Conservation (phyloP, 2,888 invertebrate genomes). For the Microplitis manilae region DNA sequence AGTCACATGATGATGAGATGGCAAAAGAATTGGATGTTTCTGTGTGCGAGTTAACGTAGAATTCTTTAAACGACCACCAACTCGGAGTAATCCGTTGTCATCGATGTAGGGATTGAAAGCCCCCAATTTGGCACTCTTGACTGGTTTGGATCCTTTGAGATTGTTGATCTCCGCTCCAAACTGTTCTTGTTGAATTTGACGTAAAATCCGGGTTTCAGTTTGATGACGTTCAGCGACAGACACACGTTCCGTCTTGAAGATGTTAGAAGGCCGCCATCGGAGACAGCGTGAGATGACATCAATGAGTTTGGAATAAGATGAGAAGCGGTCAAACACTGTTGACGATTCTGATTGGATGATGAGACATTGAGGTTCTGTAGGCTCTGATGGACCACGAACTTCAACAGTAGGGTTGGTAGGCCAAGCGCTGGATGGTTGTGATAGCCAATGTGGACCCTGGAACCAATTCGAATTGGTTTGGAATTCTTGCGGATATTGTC, state of each 20-base stretch:
- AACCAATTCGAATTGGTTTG: constrained; percentile 35
- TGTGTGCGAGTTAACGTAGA: constrained; percentile 19
- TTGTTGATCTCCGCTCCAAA: too few relatives aligned
- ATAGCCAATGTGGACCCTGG: constrained; percentile 43
- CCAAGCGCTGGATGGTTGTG: constrained; percentile 31
- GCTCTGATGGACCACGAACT: too few relatives aligned
- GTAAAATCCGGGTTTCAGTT: constrained; percentile 26
- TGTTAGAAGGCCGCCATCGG: background rate
- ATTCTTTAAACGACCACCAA: constrained; percentile 38
- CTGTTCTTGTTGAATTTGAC: background rate
- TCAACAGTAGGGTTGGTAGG: background rate
- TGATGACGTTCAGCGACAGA: constrained; percentile 3
- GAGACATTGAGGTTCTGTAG: constrained; percentile 14
- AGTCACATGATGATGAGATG: constrained; percentile 38
- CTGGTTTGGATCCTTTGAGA: too few relatives aligned
- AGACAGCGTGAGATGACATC: background rate
- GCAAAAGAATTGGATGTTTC: constrained; percentile 42
- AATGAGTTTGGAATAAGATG: background rate
- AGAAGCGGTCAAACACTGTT: background rate
- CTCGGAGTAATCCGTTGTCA: constrained; percentile 35
- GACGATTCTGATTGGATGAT: background rate
- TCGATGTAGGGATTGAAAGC: constrained; percentile 6
- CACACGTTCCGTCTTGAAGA: background rate
- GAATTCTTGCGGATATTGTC: constrained; percentile 42
- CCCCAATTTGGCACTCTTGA: background rate